These are phyloP conservation scores for Xestoiulus laeticollis DNA, from an alignment of 2,888 invertebrate genomes.

Conservation along the genomic window DNA sequence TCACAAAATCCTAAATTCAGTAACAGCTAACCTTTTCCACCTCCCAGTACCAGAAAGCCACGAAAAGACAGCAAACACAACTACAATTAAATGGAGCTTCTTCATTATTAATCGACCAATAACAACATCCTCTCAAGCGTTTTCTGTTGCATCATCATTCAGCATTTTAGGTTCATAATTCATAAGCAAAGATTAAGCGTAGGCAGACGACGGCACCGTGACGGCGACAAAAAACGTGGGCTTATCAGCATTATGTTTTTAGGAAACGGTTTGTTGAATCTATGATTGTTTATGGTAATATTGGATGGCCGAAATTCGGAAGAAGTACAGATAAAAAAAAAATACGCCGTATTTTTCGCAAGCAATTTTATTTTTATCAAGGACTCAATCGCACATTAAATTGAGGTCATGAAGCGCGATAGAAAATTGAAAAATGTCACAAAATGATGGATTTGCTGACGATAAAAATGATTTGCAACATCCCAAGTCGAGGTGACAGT, in stretches of 20 bases:
- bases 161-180: not conserved
- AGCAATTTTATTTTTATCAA: not conserved
- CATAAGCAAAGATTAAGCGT: not conserved
- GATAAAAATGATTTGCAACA: not conserved
- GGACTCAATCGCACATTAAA: not conserved
- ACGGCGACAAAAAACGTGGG: not conserved
- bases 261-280: constrained; percentile 13
- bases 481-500: not conserved
- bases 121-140: not conserved
- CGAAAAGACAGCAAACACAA: not conserved
- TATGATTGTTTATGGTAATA: not conserved
- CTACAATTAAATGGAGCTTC: not conserved
- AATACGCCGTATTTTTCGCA: not conserved
- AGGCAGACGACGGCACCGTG: not conserved
- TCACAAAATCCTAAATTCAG: not conserved
- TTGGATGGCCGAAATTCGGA: not conserved
- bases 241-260: not conserved
- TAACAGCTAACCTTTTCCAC: not conserved
- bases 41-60: not conserved
- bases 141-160: not conserved
- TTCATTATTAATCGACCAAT: not conserved
- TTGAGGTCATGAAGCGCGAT: not conserved
- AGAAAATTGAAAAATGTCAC: not conserved
- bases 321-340: not conserved
- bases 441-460: not conserved